Conservation (phyloP, 2,888 invertebrate genomes). For the Lepidochrysops patricia region DNA sequence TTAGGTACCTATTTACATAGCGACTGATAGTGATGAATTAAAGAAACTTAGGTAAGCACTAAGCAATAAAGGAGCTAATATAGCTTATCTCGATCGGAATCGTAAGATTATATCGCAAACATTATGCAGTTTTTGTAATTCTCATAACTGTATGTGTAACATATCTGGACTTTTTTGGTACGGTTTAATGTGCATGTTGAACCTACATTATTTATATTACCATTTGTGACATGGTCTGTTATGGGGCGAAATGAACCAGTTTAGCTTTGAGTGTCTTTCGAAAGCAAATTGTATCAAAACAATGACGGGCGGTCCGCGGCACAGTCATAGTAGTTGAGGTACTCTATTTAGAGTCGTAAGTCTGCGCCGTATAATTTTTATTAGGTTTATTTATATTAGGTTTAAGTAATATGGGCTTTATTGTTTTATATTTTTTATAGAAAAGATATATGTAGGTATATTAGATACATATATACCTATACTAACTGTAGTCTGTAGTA, state of each 20-base stretch:
- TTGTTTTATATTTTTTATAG: too few species aligned
- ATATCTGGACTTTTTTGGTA: constrained; percentile 10
- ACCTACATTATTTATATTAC: constrained; percentile 8
- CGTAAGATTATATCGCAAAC: background rate
- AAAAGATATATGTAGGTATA: too few species aligned
- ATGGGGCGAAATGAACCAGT: constrained; percentile 1
- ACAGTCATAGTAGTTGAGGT: background rate
- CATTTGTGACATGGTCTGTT: constrained; percentile 6
- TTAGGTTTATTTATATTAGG: too few species aligned
- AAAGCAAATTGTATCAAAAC: background rate
- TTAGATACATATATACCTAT: too few species aligned
- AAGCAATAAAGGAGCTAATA: background rate
- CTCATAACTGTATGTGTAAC: constrained; percentile 7
- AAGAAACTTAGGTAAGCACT: background rate
- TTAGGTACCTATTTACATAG: too few species aligned
- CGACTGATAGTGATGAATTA: background rate
- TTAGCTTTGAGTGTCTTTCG: background rate
- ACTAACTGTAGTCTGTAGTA: too few species aligned
- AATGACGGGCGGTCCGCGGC: background rate
- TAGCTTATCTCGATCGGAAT: background rate
- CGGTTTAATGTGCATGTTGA: constrained; percentile 3
- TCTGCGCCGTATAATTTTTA: too few species aligned
- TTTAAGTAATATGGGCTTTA: too few species aligned
- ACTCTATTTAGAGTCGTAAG: background rate
- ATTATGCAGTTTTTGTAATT: background rate